phyloP scores from a whole-genome alignment of 2,888 invertebrate species.

The Linnaemya vulpina region DNA sequence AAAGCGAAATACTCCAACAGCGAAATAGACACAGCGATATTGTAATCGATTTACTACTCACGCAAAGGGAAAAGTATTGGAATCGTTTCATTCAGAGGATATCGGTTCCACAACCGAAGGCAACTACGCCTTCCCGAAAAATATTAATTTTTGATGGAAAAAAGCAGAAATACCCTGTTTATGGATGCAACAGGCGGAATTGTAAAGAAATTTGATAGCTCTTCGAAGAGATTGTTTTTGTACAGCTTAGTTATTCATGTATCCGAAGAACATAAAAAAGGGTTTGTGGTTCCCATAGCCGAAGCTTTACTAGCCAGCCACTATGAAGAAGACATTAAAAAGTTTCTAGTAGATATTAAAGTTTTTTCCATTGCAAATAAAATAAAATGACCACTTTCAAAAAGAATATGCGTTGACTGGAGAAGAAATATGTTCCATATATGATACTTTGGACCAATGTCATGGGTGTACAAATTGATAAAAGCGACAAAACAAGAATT shows the following conservation, averaged over 20 bases:
- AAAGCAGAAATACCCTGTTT: slow-evolving; percentile 2
- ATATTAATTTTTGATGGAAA: neutral
- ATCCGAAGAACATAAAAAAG: neutral
- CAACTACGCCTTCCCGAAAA: neutral
- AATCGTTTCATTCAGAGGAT: slow-evolving; percentile 12
- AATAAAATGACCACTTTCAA: slow-evolving; percentile 11
- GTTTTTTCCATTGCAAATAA: neutral
- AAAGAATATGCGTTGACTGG: slow-evolving; percentile 24
- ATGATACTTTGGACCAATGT: too few relatives aligned
- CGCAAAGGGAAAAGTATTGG: slow-evolving; percentile 22
- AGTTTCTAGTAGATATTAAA: slow-evolving; percentile 26
- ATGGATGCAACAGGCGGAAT: neutral
- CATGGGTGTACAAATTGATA: too few relatives aligned
- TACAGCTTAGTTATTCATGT: slow-evolving; percentile 10
- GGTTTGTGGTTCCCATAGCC: slow-evolving; percentile 1
- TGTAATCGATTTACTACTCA: neutral
- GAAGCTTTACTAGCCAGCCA: slow-evolving; percentile 11
- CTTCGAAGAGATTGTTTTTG: neutral
- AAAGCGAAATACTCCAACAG: slow-evolving; percentile 1
- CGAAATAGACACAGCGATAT: neutral
- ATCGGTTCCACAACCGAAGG: neutral
- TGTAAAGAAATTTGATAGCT: neutral
- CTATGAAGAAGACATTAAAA: slow-evolving; percentile 30
- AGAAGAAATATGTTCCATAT: neutral
- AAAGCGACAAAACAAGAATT: too few relatives aligned